These are phyloP conservation scores for Tetragnatha montana DNA, from an alignment of 2,888 invertebrate genomes.

Conservation along the genomic window DNA sequence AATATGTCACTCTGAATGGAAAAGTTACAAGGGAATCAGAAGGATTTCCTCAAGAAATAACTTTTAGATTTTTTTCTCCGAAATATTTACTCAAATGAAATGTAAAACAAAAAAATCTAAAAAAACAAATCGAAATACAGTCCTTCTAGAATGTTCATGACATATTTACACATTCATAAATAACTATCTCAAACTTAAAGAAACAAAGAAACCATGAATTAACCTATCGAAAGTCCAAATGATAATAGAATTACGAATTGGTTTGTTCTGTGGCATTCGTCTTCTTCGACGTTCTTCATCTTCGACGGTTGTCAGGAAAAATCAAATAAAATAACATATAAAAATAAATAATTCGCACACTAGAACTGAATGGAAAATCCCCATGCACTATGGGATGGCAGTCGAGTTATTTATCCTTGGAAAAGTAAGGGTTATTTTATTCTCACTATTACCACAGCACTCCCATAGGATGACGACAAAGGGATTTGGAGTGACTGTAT, in stretches of 20 bases:
- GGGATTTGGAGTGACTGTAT: too few relatives aligned
- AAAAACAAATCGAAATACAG: not conserved
- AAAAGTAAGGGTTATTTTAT: too few relatives aligned
- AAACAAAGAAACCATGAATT: not conserved
- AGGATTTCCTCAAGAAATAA: too few relatives aligned
- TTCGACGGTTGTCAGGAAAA: conserved; percentile 13
- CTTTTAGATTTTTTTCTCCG: too few relatives aligned
- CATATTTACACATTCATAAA: not conserved
- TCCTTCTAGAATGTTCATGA: not conserved
- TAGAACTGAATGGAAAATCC: not conserved
- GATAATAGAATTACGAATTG: not conserved
- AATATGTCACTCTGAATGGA: not conserved
- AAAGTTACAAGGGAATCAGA: too few relatives aligned
- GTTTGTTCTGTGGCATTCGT: conserved; percentile 38
- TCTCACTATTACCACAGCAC: not conserved
- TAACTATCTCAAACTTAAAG: not conserved
- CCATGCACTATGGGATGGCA: too few relatives aligned
- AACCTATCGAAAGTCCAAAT: not conserved
- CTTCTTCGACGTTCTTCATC: not conserved
- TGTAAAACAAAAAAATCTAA: not conserved
- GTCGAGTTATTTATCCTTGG: too few relatives aligned
- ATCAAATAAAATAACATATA: conserved; percentile 47
- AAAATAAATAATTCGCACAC: conserved; percentile 68
- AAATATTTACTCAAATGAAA: not conserved
- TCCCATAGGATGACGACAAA: too few relatives aligned